These are phyloP conservation scores for Periophthalmodon schlosseri DNA, from an alignment of 2,113 vertebrate species.

Conservation along the genomic window DNA sequence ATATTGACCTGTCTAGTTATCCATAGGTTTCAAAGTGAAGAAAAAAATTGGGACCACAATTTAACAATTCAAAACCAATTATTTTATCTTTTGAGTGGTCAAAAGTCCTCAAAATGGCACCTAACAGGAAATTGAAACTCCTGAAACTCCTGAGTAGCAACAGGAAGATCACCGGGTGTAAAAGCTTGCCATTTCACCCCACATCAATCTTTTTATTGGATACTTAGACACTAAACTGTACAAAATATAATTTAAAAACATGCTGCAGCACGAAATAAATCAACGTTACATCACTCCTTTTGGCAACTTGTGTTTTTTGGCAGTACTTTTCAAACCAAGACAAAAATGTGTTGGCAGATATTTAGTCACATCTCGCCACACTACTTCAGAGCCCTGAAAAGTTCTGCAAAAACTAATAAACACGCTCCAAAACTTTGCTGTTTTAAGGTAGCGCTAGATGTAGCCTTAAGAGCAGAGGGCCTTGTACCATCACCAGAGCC, in stretches of 20 bases:
- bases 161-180: no score
- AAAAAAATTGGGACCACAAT: no score
- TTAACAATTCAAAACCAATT: no score
- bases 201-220: not conserved
- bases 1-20: no score
- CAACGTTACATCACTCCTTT: conserved; percentile 1
- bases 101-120: no score
- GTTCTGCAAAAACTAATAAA: conserved; percentile 26
- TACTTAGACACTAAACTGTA: not conserved
- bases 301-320: not conserved
- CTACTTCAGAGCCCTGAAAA: not conserved
- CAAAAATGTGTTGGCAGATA: conserved; percentile 1
- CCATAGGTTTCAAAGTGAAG: no score
- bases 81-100: no score
- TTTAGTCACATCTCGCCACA: not conserved
- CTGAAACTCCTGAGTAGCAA: no score
- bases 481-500: conserved; percentile 42
- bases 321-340: not conserved
- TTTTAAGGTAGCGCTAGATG: conserved; percentile 29
- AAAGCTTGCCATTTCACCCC: not conserved
- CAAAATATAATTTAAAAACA: not conserved
- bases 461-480: conserved; percentile 35
- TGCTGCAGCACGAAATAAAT: not conserved
- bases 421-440: conserved; percentile 45
- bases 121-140: no score